Evolutionary conservation across 2,888 invertebrate genomes (phyloP), one percentile per base, ranked within the genome.

Genomic region (Sinohyriopsis cumingii): DNA sequence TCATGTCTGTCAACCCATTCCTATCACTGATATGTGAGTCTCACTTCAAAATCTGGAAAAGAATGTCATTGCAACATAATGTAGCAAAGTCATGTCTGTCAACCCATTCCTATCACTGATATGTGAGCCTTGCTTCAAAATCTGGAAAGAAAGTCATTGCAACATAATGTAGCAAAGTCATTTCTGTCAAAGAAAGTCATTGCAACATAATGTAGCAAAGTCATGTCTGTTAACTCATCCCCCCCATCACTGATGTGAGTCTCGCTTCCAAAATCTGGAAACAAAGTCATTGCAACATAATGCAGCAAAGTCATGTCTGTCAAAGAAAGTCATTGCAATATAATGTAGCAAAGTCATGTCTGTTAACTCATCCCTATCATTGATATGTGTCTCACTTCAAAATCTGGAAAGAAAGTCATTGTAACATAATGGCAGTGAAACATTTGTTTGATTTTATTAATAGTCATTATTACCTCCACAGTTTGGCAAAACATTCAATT

Each of bases 271-370:
- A 80, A 64, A 91, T 88, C 91, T 91, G 83, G 12, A 79, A 79
- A 65, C 61, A 45, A 72, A 56, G 55, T 60, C 15, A 63, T 20
- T 45, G 45, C 45, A 45, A 45, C 6, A n/a, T n/a, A n/a, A n/a
- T 56, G 56, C 56, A 56, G 56, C 56, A 56, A 20, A 20, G 56
- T 56, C 56, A 56, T 56, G 56, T 56, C 56, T 56, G 56, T 19
- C 18, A 79, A 79, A 65, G 63, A 45, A 72, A 56, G 55, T 60
- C 15, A 63, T 20, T 45, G 45, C 45, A 45, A 45, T 1, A 85
- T 91, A 92, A 79, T 91, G 91, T 24, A 92, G 83, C 61, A 92
- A 78, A 3, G 91, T 92, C 91, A 91, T 91, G 78, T 91, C 92
- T 5, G 91, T 91, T 53, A 91, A 80, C 5, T 90, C 90, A 86